Evolutionary conservation across 2,113 vertebrate genomes (phyloP).

Genomic region (Peromyscus maniculatus): DNA sequence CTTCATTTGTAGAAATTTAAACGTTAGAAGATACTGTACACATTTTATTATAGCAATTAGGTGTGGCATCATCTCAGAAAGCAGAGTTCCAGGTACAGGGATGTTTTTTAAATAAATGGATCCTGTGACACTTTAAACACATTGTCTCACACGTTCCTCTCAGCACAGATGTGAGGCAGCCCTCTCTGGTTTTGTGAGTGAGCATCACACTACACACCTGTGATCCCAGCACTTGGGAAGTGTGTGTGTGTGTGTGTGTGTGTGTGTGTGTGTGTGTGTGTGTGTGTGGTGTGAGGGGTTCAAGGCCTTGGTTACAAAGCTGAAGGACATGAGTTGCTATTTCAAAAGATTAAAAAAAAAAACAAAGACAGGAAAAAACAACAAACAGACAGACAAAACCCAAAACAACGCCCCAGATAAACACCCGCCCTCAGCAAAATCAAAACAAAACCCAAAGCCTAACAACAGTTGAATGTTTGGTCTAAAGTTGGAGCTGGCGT

Average conservation of each 20-base stretch:
- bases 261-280: too few relatives aligned
- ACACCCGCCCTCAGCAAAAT: not conserved
- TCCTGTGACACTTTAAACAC: not conserved
- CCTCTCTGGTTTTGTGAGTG: not conserved
- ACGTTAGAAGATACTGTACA: not conserved
- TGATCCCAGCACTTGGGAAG: not conserved
- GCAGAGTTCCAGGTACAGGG: not conserved
- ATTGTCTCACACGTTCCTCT: not conserved
- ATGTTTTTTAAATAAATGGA: not conserved
- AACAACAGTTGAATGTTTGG: conserved; percentile 35
- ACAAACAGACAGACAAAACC: not conserved
- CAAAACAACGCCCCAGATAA: not conserved
- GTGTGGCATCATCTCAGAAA: not conserved
- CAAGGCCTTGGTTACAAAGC: not conserved
- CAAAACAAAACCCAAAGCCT: not conserved
- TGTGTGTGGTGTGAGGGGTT: not conserved
- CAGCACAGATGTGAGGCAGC: not conserved
- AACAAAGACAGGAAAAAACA: conserved; percentile 35
- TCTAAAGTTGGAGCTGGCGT: conserved; percentile 36
- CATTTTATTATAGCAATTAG: not conserved
- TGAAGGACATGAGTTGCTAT: not conserved
- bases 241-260: too few relatives aligned
- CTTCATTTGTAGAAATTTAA: not conserved
- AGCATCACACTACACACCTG: too few relatives aligned
- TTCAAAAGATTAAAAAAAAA: not conserved